Base-by-base conservation (phyloP, 2,888 invertebrate species). In the Buathra laborator region DNA sequence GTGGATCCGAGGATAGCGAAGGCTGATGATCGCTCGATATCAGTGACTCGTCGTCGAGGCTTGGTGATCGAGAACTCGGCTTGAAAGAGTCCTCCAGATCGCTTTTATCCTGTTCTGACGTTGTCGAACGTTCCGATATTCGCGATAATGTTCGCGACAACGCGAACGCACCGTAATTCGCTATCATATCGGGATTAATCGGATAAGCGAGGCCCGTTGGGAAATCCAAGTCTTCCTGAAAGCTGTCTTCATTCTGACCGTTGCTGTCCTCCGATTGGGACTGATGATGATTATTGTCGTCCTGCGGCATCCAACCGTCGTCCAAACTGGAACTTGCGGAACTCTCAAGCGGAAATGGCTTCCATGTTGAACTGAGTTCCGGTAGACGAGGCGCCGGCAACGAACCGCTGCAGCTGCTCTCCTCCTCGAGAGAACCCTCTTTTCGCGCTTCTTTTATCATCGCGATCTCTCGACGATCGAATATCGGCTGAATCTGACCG, bases 111-210 rank as follows among this genome's bases (percentile, higher is more conserved):
- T 98, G 98, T 92, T 98, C 98, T 0, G 98, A 98, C 12, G 97
- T 97, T 10, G 98, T 98, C 88, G 98, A 98, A 62, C 98, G 95
- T 94, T 98, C 98, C 0, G 98, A 98, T 91, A 98, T 98, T 86
- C 98, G 95, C 0, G 98, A 98, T 43, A 98, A 94, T 0, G 98
- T 98, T 62, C 98, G 95, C 0, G 96, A 96, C 29, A 97, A 92
- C 0, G 96, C 96, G 94, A 97, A 97, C 64, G 96, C 96, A 7
- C 96, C 96, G 90, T 97, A 97, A 9, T 96, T 96, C 67, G 96
- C 95, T 70, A 97, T 95, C 66, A 97, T 96, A 91, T 97, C 97
- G 0, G 96, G 95, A 0, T 95, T 94, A 88, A 96, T 95, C 9
- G 97, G 97, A 93, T 97, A 97, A 44, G 96, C 95, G 92, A 97